Evolutionary conservation across 2,888 invertebrate species (phyloP), one percentile per base, ranked within the genome.

Genomic region (Pristionchus exspectatus): DNA sequence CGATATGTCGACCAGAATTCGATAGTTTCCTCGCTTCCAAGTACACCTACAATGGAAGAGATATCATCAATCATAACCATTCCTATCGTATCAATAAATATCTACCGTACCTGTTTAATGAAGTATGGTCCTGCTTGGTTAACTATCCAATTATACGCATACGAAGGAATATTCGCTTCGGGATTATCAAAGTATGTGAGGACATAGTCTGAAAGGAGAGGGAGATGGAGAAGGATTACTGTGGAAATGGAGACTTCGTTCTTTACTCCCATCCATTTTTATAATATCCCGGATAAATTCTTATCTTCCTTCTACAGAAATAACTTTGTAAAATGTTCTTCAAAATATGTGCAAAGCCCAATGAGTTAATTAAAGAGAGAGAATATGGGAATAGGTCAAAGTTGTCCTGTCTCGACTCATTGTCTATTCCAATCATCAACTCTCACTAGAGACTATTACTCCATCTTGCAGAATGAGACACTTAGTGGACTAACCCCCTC

Each of bases 151-250:
- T 95, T 96, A 92, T 96, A 96, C 59, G 95, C 95, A 90, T 95
- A 94, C 54, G 95, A 92, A 0, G 96, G 96, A 90, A 96, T 95
- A 89, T 95, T 94, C 14, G 96, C 95, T 92, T 96, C 95, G 0
- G 96, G 96, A 93, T 96, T 96, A 93, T 96, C 96, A 91, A 95
- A 95, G 93, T 96, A 96, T 0, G 96, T 96, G 91, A 96, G 94
- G 24, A 96, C 95, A 93, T 96, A 96, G 91, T 96, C 96, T 92
- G 85, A 38, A 90, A 59, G n/a, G 16, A 72, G 24, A 27, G 30
- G 12, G 14, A 44, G 81, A 81, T 10, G 38, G 44, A 24, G 81
- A 81, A 16, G 38, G 44, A 84, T 54, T 18, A 27, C 21, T 2
- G 84, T 38, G 30, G 18, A 84, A 24, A 84, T 24, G 38, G 30